Evolutionary conservation across 1,140 invertebrate species (phyloP).

Genomic region (Drosophila nikananu): DNA sequence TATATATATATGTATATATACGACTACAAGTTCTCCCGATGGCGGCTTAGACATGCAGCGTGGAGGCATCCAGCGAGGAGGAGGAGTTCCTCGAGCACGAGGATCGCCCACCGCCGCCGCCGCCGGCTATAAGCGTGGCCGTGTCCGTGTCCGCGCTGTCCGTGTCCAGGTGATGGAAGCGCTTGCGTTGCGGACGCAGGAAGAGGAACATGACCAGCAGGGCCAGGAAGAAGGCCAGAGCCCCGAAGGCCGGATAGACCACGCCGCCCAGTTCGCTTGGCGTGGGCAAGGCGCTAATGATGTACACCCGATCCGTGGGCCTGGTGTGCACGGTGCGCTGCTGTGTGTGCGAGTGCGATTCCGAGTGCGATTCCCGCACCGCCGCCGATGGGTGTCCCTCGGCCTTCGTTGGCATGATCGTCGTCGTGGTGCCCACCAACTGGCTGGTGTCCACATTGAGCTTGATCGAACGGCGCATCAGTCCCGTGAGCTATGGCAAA

Average conservation of each 20-base stretch:
- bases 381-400: neutral
- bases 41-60: constrained; percentile 62
- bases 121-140: constrained; percentile 56
- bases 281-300: constrained; percentile 69
- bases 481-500: constrained; percentile 61
- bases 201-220: constrained; percentile 77
- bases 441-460: constrained; percentile 76
- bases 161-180: constrained; percentile 38
- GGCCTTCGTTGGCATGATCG: neutral
- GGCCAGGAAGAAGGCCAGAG: constrained; percentile 69
- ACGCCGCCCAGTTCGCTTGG: constrained; percentile 69
- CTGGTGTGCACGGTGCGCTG: constrained; percentile 10
- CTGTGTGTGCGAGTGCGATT: neutral
- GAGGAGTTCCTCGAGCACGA: constrained; percentile 44
- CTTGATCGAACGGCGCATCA: constrained; percentile 79
- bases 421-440: constrained; percentile 48
- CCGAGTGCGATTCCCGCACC: constrained; percentile 1
- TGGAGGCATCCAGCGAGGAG: constrained; percentile 56
- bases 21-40: constrained; percentile 70
- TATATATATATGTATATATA: constrained; percentile 49
- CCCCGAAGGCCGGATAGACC: constrained; percentile 74
- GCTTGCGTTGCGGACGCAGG: constrained; percentile 73
- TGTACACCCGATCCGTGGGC: constrained; percentile 73
- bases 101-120: constrained; percentile 13
- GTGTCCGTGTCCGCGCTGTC: constrained; percentile 51